Evolutionary conservation across 2,113 vertebrate species (phyloP), one percentile per base, ranked within the genome.

Genomic region (Canis aureus): DNA sequence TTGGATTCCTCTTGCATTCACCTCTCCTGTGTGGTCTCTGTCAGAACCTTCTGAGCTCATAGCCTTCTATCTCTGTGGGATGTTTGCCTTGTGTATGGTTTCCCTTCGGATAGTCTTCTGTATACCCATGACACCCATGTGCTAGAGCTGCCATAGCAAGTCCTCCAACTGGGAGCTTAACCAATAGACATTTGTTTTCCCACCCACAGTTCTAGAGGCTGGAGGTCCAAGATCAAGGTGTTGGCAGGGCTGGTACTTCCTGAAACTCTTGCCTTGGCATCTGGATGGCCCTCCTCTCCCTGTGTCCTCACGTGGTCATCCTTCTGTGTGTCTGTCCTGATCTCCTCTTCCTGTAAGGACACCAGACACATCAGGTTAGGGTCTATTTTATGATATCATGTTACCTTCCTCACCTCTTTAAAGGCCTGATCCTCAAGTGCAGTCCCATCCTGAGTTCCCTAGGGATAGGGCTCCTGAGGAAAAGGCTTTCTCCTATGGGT

Each of bases 1-100:
- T 1, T 20, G 49, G 49, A 1, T 16, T 79, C 23, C 71, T 49
- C n/a, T 27, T 0, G 1, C 4, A 3, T 5, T 10, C 1, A 0
- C 5, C 22, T 62, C 60, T 49, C 3, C 6, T 23, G 27, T 60
- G 69, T 11, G 25, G 29, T n/a, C 62, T 16, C 27, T 1, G 11
- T 1, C 27, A 29, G n/a, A 86, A 17, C 15, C 73, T 43, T 43
- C 55, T 17, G 7, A 4, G 57, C 4, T 80, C 57, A 25, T 1
- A 0, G 2, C 69, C 67, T 32, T 55, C 79, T 43, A 5, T 6
- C 62, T 17, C 3, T 4, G 38, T 9, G 25, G 20, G 17, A 3
- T 25, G 22, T 23, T 73, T 43, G 16, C 35, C 32, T 27, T 35
- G 11, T 0, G 1, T 29, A 29, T 11, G 0, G 4, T 25, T 38